Base-by-base conservation (phyloP, 2,888 invertebrate genomes). In the Archaeoteleia sp. region DNA sequence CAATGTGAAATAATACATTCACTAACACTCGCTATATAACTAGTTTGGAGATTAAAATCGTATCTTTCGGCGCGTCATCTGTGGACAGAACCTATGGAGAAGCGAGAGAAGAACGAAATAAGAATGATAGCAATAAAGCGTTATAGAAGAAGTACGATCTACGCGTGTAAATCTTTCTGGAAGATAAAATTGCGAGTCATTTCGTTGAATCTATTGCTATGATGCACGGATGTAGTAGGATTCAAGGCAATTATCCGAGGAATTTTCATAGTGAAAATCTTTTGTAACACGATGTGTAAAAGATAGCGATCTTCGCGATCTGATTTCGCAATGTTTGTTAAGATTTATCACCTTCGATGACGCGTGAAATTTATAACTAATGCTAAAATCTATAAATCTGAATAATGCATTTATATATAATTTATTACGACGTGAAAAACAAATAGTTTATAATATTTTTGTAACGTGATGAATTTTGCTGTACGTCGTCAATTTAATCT, bases 171-270 rank as follows among this genome's bases (percentile, higher is more conserved):
- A 58, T 42, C 48, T 42, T 35, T 25, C 40, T 25, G 17, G 10
- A 12, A 45, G 25, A 48, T 23, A 49, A 35, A 43, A 49, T 34
- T 49, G 63, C 61, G 62, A 77, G 74, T 77, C 74, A 74, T 76
- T 78, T 75, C 69, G 70, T 49, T 74, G 57, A 75, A 79, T 74
- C 76, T 74, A 74, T 71, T 20, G 34, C 42, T 74, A 63, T 75
- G 75, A 77, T 76, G 76, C 73, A 63, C 60, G 27, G 9, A 27
- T 53, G 12, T 55, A 63, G 54, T 58, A 67, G 60, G 70, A 77
- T 74, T 72, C 70, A 53, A 77, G 71, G 71, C 74, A 80, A 80
- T 80, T 80, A 78, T 76, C 76, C 73, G 63, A 75, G 78, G n/a
- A n/a, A 29, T 29, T 29, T n/a, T 29, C 29, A 9, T 29, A n/a